A percentile compares a stretch with the other conserved stretches of the same genome.
Evolutionary conservation across 1,140 invertebrate species (phyloP).

Genomic region (Drosophila burlai): DNA sequence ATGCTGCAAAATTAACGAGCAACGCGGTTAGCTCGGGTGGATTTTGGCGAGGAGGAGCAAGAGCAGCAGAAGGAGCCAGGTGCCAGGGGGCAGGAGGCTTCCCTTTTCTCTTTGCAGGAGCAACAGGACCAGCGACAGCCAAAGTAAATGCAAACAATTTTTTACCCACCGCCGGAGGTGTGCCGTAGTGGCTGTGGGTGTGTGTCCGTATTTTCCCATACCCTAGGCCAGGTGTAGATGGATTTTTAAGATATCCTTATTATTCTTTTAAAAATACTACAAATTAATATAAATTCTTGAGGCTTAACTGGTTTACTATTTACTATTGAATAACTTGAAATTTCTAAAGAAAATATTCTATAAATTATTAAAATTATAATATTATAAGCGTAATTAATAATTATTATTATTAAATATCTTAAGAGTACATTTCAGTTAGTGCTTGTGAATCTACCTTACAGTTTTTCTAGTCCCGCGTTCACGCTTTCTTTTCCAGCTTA

Average conservation of each 20-base stretch:
- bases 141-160: slow-evolving; percentile 70
- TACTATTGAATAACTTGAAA: not conserved
- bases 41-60: not conserved
- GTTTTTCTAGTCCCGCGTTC: not conserved
- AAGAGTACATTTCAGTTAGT: not conserved
- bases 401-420: not conserved
- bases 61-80: slow-evolving; percentile 12
- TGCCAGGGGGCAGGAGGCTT: slow-evolving; percentile 34
- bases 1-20: slow-evolving; percentile 83
- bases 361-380: too few species aligned
- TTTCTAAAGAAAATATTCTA: too few species aligned
- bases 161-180: slow-evolving; percentile 17
- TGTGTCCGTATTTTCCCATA: not conserved
- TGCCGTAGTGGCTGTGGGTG: not conserved
- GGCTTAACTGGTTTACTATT: too few species aligned
- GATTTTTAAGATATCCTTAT: not conserved
- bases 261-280: too few species aligned
- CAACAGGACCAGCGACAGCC: slow-evolving; percentile 15
- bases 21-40: slow-evolving; percentile 36
- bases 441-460: not conserved
- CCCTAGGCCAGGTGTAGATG: not conserved
- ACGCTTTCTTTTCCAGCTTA: slow-evolving; percentile 16
- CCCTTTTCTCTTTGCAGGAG: not conserved
- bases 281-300: too few species aligned
- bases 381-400: too few species aligned